These are phyloP conservation scores for Pristionchus entomophagus DNA, from an alignment of 2,888 invertebrate genomes.

Conservation along the genomic window DNA sequence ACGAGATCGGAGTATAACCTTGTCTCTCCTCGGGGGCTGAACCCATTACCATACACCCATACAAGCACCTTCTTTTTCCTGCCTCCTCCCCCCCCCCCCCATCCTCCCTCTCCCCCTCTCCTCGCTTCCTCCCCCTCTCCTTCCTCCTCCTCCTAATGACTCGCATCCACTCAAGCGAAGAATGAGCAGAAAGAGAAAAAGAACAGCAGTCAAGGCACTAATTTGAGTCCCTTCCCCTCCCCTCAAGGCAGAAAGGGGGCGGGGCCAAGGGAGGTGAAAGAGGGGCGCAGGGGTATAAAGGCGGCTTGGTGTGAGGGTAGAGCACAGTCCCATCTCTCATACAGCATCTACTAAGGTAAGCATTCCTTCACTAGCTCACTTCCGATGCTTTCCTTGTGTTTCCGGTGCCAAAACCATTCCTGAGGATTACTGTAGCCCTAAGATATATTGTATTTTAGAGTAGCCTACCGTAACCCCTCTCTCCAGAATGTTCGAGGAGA, in stretches of 20 bases:
- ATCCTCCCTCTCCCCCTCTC: not conserved
- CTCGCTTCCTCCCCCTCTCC: constrained; percentile 30
- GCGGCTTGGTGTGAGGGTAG: not conserved
- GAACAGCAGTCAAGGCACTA: constrained; percentile 39
- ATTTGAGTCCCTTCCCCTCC: constrained; percentile 48
- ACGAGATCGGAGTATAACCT: no score
- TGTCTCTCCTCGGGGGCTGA: no score
- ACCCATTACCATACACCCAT: constrained; percentile 30
- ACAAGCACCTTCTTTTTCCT: not conserved
- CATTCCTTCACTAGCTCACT: not conserved
- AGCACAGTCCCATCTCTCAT: not conserved
- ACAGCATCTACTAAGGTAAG: not conserved
- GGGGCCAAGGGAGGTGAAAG: constrained; percentile 34
- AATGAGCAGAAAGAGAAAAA: not conserved
- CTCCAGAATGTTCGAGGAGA: constrained; percentile 63
- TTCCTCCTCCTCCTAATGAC: constrained; percentile 31
- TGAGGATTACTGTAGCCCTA: no score
- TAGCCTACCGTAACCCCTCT: not conserved
- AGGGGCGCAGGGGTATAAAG: not conserved
- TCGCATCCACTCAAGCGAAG: constrained; percentile 26
- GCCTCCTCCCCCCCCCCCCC: not conserved
- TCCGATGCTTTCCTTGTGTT: not conserved
- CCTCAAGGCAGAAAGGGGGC: constrained; percentile 28
- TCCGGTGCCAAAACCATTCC: not conserved
- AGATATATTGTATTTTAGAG: no score